Base-by-base conservation (phyloP, 2,888 invertebrate species). In the Drosophila nigricruria region DNA sequence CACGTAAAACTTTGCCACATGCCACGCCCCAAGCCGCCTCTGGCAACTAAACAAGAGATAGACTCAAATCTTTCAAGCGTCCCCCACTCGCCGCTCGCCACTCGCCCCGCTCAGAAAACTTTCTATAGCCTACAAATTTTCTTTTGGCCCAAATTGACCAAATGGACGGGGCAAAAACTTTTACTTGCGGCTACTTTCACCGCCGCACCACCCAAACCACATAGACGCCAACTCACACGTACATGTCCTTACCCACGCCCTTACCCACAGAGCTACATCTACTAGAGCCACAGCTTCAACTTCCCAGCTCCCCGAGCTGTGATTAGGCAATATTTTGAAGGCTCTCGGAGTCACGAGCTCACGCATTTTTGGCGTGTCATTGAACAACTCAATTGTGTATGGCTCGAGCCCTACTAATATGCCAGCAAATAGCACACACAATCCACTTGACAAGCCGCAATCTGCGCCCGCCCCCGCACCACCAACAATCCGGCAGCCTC, bases 141-240 rank as follows among this genome's bases (percentile, higher is more conserved):
- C 83, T 85, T 85, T 84, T 85, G 77, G 75, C 85, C 86, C 82
- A 85, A 88, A 88, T 88, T 84, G 83, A 88, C 86, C 80, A 80
- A 85, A 69, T 79, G 76, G 82, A 66, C 61, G 62, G 81, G 68
- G 78, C 61, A 67, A 84, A 83, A 84, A 84, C 71, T 84, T 84
- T 84, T 88, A 70, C 83, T 85, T 77, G 80, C 66, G 86, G 83
- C 88, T 65, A 83, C 83, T 83, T 82, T 83, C 80, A 53, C 53
- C 53, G 36, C 53, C 53, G 25, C 36, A 53, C 53, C 53, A 23
- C 36, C 53, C 53, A 34, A 14, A n/a, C 36, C 53, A 23, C 53
- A 32, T 3, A 12, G 20, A 20, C 20, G 52, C 52, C 52, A n/a
- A 12, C 53, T 12, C 53, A 62, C 77, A 73, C 77, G 74, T 78